Evolutionary conservation across 2,797 vertebrate species (phyloP).

Genomic region (Paramormyrops hopkinsi): DNA sequence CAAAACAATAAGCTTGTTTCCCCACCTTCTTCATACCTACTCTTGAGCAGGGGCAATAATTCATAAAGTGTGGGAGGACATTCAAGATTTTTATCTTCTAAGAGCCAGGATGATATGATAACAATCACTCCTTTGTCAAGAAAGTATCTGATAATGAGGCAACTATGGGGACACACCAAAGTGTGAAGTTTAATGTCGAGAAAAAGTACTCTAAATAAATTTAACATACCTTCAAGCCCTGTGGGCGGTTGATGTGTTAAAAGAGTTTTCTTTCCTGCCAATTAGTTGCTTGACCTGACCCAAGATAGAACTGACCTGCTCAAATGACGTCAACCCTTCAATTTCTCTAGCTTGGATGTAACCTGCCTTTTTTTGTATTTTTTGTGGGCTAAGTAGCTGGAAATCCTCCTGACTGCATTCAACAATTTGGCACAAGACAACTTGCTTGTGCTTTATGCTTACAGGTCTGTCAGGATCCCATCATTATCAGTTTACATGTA

Average conservation of each 20-base stretch:
- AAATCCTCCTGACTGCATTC: background rate
- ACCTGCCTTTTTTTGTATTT: background rate
- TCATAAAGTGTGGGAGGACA: background rate
- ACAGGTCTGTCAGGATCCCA: background rate
- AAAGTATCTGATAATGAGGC: background rate
- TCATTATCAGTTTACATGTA: background rate
- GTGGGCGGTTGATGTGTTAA: background rate
- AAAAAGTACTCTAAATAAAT: background rate
- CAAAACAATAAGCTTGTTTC: background rate
- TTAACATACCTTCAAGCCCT: background rate
- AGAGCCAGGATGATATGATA: background rate
- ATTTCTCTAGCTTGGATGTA: background rate
- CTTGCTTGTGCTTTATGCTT: background rate
- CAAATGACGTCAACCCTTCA: background rate
- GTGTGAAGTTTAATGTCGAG: background rate
- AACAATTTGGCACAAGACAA: background rate
- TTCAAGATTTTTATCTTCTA: background rate
- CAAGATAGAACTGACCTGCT: background rate
- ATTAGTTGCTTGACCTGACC: background rate
- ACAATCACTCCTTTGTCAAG: background rate
- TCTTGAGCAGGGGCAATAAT: background rate
- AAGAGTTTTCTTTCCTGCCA: background rate
- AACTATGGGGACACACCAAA: background rate
- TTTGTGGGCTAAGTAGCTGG: background rate
- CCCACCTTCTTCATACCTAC: background rate